Base-by-base conservation (phyloP, 1,140 invertebrate species). In the Pseudomyrmex concolor region DNA sequence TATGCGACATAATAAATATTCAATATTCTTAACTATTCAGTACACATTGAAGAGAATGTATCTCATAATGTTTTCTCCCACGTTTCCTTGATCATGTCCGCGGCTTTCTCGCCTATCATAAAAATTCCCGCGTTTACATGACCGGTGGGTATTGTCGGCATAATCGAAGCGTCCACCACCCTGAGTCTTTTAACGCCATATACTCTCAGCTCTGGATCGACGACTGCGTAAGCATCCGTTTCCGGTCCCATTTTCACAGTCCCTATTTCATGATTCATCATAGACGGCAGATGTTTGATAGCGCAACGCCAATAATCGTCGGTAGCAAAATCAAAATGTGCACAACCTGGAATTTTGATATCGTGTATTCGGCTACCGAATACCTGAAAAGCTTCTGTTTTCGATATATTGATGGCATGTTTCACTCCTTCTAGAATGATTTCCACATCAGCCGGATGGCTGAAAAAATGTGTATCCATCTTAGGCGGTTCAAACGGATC, bases 91-190 rank as follows among this genome's bases (percentile, higher is more conserved):
- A 98, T 97, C 90, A 98, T 95, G 91, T 98, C 97, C 0, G 97
- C 96, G 0, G 95, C 97, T 91, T 97, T 98, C 92, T 99, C 98
- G 0, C 96, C 98, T 63, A 99, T 97, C 98, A 99, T 98, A 60
- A 96, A 95, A 2, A 96, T 95, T 0, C 96, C 95, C 0, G 96
- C 97, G 83, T 96, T 97, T 0, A 96, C 96, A 89, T 98, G 97
- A 1, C 96, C 97, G 4, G 95, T 95, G 12, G 96, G 94, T n/a
- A 97, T 95, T 2, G 92, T 93, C 0, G 97, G 97, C 93, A 98
- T 97, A 0, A 98, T 94, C 59, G 97, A 97, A 54, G 95, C 96
- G 92, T 98, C 97, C 0, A 95, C 96, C 1, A 98, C 97, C 51
- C 97, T 94, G 45, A 98, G 92, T 25, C 95, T 95, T n/a, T 93